Conservation (phyloP, 2,888 invertebrate species). For the Drosophila neonasuta region DNA sequence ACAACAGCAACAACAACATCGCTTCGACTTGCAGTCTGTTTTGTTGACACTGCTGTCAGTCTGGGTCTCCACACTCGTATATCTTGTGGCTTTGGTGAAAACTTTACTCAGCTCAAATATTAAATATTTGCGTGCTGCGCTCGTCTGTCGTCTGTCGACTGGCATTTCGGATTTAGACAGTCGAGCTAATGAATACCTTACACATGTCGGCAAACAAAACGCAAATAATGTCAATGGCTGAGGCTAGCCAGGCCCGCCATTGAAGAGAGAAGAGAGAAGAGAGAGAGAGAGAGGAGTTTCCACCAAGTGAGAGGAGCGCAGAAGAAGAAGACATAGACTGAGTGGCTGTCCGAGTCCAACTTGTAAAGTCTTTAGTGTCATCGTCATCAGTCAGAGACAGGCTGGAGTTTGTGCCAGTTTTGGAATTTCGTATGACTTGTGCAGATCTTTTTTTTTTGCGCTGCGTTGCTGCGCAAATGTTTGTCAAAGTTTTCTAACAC, state of each 20-base stretch:
- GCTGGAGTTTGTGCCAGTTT: conserved; percentile 67
- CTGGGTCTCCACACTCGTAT: conserved; percentile 2
- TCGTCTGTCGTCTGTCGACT: conserved; percentile 30
- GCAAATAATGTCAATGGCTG: conserved; percentile 74
- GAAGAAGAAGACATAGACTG: conserved; percentile 10
- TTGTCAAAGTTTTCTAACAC: conserved; percentile 77
- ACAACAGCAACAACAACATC: no score
- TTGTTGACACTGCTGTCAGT: conserved; percentile 62
- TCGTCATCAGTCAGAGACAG: conserved; percentile 54
- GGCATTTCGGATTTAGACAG: conserved; percentile 70
- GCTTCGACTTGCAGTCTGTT: neutral
- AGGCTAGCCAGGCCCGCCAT: neutral
- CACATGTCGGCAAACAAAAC: conserved; percentile 73
- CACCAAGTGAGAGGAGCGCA: neutral
- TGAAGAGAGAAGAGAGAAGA: neutral
- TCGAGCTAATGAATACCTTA: conserved; percentile 74
- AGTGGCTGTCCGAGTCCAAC: conserved; percentile 48
- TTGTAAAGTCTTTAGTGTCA: conserved; percentile 36
- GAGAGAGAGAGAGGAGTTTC: neutral
- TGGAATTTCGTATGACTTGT: conserved; percentile 32
- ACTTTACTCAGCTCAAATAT: conserved; percentile 67
- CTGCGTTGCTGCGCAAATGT: conserved; percentile 58
- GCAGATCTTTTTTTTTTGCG: conserved; percentile 10
- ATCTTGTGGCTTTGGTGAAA: conserved; percentile 54
- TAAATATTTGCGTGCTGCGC: conserved; percentile 68